Evolutionary conservation across 2,113 vertebrate species (phyloP).

Genomic region (Arenaria interpres): DNA sequence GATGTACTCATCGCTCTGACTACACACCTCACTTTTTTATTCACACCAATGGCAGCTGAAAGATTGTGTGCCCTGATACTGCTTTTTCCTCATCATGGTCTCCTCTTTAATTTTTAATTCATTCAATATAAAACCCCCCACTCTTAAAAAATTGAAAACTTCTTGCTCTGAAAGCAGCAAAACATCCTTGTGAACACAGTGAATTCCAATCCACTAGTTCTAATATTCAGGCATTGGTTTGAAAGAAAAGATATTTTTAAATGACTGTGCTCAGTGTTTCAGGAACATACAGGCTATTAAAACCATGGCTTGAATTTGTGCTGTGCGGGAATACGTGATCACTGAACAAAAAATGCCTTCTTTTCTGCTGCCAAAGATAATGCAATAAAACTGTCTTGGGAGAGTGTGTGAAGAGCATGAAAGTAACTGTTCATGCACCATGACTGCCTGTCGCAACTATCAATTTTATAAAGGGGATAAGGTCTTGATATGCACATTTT

Average conservation of each 20-base stretch:
- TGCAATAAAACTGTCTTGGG: conserved; percentile 1
- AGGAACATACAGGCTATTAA: background rate
- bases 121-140: background rate
- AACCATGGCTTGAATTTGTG: background rate
- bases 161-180: background rate
- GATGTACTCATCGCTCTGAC: background rate
- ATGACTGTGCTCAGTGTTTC: background rate
- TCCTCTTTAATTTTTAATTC: background rate
- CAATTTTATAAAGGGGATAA: background rate
- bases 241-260: background rate
- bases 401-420: background rate
- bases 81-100: background rate
- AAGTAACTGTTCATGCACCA: background rate
- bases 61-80: background rate
- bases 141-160: background rate
- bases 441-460: background rate
- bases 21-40: background rate
- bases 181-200: background rate
- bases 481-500: background rate
- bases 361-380: background rate
- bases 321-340: background rate
- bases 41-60: background rate
- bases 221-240: background rate
- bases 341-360: background rate
- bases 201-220: background rate